A percentile compares a stretch with the other conserved stretches of the same genome.
phyloP scores from a whole-genome alignment of 2,888 invertebrate genomes.

The Hymenopus coronatus region DNA sequence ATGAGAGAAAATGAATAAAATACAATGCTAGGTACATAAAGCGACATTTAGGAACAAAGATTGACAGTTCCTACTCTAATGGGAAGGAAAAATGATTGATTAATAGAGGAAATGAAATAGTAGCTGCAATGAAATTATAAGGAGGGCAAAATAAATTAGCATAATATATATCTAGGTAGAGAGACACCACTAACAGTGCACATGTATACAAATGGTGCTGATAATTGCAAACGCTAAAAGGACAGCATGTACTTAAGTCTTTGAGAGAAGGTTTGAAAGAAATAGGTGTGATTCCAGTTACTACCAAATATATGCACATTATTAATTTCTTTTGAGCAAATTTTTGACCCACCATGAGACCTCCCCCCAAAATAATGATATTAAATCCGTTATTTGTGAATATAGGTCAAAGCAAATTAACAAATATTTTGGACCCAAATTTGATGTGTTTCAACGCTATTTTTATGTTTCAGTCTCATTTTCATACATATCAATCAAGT shows the following conservation, averaged over 20 bases:
- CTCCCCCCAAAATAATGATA: not conserved
- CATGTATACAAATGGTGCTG: not conserved
- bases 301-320: not conserved
- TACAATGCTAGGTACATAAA: not conserved
- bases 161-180: not conserved
- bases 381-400: not conserved
- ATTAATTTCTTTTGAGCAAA: not conserved
- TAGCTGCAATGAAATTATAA: not conserved
- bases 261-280: not conserved
- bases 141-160: not conserved
- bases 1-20: not conserved
- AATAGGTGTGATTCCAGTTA: not conserved
- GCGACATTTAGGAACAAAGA: not conserved
- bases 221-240: not conserved
- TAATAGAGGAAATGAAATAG: not conserved
- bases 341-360: not conserved
- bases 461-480: not conserved
- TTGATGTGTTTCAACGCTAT: not conserved
- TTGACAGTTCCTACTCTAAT: not conserved
- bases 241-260: not conserved
- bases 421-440: not conserved
- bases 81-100: not conserved
- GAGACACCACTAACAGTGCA: not conserved
- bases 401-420: not conserved
- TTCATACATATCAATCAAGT: not conserved